These are phyloP conservation scores for Nannobrachium achirus DNA, from an alignment of 2,113 vertebrate genomes.

Conservation along the genomic window DNA sequence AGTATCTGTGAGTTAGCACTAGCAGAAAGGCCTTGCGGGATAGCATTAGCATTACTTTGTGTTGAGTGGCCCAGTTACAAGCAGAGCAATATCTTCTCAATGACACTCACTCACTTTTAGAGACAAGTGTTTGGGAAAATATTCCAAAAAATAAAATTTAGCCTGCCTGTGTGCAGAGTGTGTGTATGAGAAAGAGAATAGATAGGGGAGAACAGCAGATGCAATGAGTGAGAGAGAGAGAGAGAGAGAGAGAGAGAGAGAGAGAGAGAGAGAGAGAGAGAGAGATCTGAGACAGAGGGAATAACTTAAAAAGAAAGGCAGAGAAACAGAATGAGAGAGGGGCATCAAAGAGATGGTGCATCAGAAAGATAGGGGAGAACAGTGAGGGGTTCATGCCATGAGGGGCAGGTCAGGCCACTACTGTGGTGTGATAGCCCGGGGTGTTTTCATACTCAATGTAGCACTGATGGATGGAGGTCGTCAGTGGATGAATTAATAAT, in stretches of 20 bases:
- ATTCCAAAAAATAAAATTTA: constrained; percentile 5
- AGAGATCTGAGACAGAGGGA: constrained; percentile 14
- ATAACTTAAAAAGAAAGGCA: constrained; percentile 25
- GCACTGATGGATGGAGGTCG: constrained; percentile 70
- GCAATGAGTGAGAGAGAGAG: constrained; percentile 6
- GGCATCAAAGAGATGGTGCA: constrained; percentile 8
- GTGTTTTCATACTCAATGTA: constrained; percentile 74
- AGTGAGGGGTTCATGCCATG: constrained; percentile 20
- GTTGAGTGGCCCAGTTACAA: constrained; percentile 49
- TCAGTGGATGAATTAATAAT: constrained; percentile 79
- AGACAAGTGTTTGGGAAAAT: constrained; percentile 3
- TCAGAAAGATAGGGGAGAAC: constrained; percentile 21
- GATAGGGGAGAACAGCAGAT: constrained; percentile 8
- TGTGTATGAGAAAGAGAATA: neutral
- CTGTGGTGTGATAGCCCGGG: constrained; percentile 62
- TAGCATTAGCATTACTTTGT: constrained; percentile 48
- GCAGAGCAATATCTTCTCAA: constrained; percentile 57
- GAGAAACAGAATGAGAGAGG: neutral
- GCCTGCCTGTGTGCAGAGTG: no score
- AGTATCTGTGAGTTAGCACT: constrained; percentile 40
- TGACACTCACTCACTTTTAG: constrained; percentile 42
- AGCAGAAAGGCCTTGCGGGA: constrained; percentile 28
- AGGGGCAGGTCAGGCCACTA: constrained; percentile 32
- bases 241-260: constrained; percentile 10
- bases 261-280: constrained; percentile 17